Percentiles rank a stretch among this genome's conserved stretches.
Conservation (phyloP, 2,113 vertebrate genomes). For the Eulemur rufifrons region DNA sequence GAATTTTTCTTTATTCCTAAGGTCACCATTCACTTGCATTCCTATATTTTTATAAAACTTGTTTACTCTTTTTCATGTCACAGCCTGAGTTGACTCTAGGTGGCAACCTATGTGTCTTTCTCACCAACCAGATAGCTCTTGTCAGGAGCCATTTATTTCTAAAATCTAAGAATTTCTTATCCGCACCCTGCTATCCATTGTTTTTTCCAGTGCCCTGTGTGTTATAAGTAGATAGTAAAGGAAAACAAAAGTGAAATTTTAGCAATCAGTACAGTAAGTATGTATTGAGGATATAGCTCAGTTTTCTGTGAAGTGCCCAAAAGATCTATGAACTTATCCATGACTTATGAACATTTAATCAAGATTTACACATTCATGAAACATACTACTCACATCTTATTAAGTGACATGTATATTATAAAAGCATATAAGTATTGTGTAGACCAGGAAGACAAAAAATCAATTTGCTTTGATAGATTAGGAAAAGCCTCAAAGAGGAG, state of each 20-base stretch:
- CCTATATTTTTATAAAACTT: neutral
- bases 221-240: neutral
- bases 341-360: neutral
- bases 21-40: neutral
- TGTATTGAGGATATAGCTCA: neutral
- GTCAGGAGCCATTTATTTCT: neutral
- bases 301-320: neutral
- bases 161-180: neutral
- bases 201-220: neutral
- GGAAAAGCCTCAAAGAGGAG: neutral
- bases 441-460: neutral
- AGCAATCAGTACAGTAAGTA: neutral
- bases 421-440: neutral
- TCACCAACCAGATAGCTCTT: neutral
- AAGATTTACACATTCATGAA: neutral
- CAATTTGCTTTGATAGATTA: neutral
- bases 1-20: neutral
- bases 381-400: neutral
- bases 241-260: neutral
- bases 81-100: neutral
- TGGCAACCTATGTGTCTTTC: neutral
- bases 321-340: neutral
- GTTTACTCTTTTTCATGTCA: neutral
- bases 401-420: neutral
- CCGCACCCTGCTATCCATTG: too few relatives aligned